phyloP scores from a whole-genome alignment of 2,888 invertebrate species.

The Cordilura impudica region DNA sequence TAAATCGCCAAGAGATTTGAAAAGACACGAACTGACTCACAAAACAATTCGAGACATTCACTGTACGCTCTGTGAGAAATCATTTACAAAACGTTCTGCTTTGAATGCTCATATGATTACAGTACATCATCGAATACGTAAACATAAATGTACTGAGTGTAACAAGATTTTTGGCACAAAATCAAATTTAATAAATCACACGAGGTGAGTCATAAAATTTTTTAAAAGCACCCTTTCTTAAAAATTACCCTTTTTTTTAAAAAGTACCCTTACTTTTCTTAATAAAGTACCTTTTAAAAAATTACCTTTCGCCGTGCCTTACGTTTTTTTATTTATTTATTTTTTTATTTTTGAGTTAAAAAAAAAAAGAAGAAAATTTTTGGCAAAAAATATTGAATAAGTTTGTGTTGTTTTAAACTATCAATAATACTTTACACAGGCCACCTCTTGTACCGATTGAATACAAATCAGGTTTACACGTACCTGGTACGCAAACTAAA shows the following conservation, averaged over 20 bases:
- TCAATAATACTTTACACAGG: too few relatives aligned
- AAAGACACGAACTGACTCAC: conserved; percentile 67
- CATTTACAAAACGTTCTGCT: conserved; percentile 67
- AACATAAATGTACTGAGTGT: conserved; percentile 68
- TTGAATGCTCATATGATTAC: conserved; percentile 67
- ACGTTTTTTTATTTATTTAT: conserved; percentile 2
- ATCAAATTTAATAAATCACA: conserved; percentile 69
- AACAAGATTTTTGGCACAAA: conserved; percentile 67
- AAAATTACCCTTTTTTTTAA: too few relatives aligned
- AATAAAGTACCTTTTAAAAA: too few relatives aligned
- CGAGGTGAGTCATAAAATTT: conserved; percentile 67
- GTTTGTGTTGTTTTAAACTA: too few relatives aligned
- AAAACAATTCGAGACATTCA: conserved; percentile 65
- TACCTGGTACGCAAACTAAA: too few relatives aligned
- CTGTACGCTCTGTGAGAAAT: conserved; percentile 67
- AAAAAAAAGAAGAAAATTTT: too few relatives aligned
- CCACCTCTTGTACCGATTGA: too few relatives aligned
- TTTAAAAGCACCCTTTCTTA: too few relatives aligned
- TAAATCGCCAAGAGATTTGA: conserved; percentile 67
- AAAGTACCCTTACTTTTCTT: too few relatives aligned
- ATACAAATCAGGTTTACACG: too few relatives aligned
- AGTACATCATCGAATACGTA: conserved; percentile 67
- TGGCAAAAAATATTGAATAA: too few relatives aligned
- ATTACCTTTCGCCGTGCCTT: too few relatives aligned
- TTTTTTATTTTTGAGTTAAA: conserved; percentile 10